phyloP scores from a whole-genome alignment of 2,797 vertebrate genomes.

The Phrynocephalus vlangalii region DNA sequence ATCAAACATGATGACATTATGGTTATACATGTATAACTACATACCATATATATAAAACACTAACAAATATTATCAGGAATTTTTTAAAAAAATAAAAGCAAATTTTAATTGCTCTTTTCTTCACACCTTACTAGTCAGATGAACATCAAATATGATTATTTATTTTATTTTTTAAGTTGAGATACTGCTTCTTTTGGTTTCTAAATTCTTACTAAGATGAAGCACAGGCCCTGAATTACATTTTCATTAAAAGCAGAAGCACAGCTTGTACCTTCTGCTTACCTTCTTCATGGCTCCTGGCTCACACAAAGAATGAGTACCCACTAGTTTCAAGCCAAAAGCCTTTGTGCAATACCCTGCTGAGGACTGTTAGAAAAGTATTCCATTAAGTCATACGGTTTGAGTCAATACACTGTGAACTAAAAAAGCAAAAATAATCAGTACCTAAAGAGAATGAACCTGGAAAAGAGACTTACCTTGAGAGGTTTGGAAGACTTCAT shows the following conservation, averaged over 20 bases:
- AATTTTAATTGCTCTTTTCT: background rate
- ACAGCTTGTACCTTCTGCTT: background rate
- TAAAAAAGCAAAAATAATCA: background rate
- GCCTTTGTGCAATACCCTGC: background rate
- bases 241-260: background rate
- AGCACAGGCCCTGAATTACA: conserved; percentile 3
- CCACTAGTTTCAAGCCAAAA: background rate
- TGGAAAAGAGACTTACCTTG: conserved; percentile 69
- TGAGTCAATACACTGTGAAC: background rate
- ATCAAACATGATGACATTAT: too few species aligned
- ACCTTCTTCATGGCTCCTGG: background rate
- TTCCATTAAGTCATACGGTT: background rate
- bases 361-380: background rate
- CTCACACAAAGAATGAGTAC: background rate
- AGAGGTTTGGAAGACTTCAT: conserved; percentile 78
- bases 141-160: background rate
- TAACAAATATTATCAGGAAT: background rate
- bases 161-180: background rate
- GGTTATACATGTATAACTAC: too few species aligned
- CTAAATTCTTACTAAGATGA: background rate
- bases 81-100: too few species aligned
- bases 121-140: background rate
- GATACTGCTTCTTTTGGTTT: background rate
- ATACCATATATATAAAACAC: too few species aligned
- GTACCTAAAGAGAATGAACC: background rate